Conservation (phyloP, 2,113 vertebrate species). For the Cairina moschata region DNA sequence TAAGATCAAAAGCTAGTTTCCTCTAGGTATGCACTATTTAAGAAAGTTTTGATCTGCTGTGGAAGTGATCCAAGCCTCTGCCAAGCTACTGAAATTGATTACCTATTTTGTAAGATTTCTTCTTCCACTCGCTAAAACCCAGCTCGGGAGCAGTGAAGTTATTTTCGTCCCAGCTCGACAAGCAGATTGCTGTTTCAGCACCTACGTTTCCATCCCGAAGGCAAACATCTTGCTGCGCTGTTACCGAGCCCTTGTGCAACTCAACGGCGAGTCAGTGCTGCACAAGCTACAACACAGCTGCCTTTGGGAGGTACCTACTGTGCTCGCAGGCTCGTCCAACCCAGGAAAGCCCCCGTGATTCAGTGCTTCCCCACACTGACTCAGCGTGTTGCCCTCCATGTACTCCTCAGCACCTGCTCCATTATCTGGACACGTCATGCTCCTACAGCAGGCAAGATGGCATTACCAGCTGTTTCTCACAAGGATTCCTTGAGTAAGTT, state of each 20-base stretch:
- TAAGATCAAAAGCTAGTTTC: neutral
- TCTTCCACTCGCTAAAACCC: neutral
- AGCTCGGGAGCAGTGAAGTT: rapidly evolving
- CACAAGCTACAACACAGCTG: neutral
- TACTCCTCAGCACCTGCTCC: neutral
- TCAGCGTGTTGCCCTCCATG: rapidly evolving
- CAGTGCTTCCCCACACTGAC: neutral
- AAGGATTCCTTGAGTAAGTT: neutral
- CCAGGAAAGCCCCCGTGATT: neutral
- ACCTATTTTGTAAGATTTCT: rapidly evolving
- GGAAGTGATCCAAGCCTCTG: neutral
- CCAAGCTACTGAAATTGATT: neutral
- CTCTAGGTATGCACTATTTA: neutral
- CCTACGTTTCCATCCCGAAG: neutral
- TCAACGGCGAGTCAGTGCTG: neutral
- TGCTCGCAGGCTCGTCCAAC: neutral
- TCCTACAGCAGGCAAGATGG: neutral
- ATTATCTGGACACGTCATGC: rapidly evolving
- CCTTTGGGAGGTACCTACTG: neutral
- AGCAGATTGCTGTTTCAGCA: neutral
- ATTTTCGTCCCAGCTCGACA: neutral
- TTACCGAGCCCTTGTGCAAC: neutral
- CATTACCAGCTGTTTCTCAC: neutral
- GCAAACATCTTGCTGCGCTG: rapidly evolving
- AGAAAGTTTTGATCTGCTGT: neutral